These are phyloP conservation scores for Oncorhynchus gorbuscha DNA, from an alignment of 2,113 vertebrate species.

Conservation along the genomic window DNA sequence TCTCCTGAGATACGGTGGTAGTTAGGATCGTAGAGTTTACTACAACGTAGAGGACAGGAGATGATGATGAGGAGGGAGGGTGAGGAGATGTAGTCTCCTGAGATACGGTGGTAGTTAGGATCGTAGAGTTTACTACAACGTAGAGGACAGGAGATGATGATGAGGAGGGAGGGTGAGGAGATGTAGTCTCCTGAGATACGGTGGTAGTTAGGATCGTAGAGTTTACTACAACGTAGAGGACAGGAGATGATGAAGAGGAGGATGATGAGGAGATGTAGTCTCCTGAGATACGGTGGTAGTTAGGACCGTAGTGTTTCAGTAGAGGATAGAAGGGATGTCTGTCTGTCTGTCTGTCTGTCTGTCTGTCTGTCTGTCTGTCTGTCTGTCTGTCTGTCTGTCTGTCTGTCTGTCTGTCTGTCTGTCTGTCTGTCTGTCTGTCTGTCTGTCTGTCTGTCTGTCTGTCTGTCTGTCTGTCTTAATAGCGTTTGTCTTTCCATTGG, in stretches of 20 bases:
- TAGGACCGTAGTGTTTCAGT: neutral
- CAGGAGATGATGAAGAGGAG: slow-evolving; percentile 27
- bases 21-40: neutral
- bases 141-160: slow-evolving; percentile 22
- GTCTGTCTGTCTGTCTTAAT: too few species aligned
- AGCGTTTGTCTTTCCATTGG: slow-evolving; percentile 29
- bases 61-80: slow-evolving; percentile 37
- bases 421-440: too few species aligned
- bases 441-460: too few species aligned
- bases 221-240: neutral
- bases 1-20: neutral
- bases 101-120: neutral
- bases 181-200: neutral
- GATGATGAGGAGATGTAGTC: slow-evolving; percentile 18
- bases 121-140: too few species aligned
- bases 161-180: neutral
- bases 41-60: neutral
- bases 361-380: too few species aligned
- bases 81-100: slow-evolving; percentile 19
- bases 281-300: neutral
- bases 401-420: too few species aligned
- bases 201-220: neutral
- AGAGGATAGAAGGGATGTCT: too few species aligned
- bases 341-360: too few species aligned
- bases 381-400: too few species aligned